phyloP scores from a whole-genome alignment of 2,888 invertebrate genomes.

The Andrena flavipes region DNA sequence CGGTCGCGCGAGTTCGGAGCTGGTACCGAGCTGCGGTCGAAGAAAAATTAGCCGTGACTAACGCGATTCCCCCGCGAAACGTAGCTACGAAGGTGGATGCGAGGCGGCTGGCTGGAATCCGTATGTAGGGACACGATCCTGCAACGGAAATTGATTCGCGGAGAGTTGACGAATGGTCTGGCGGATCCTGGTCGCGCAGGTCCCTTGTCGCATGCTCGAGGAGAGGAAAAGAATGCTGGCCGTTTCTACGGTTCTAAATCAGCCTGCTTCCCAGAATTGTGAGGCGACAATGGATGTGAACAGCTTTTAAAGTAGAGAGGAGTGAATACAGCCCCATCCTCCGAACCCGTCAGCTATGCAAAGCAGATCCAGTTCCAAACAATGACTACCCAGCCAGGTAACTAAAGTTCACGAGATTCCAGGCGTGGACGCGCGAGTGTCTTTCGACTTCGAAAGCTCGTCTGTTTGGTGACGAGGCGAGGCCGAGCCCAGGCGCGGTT shows the following conservation, averaged over 20 bases:
- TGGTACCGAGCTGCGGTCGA: slow-evolving; percentile 11
- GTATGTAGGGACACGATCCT: not conserved
- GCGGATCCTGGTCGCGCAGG: slow-evolving; percentile 3
- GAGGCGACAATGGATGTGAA: slow-evolving; percentile 10
- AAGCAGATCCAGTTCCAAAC: slow-evolving; percentile 16
- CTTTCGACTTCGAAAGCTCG: not conserved
- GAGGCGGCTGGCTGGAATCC: slow-evolving; percentile 7
- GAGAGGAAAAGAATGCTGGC: not conserved
- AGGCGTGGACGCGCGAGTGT: not conserved
- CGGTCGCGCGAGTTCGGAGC: slow-evolving; percentile 33
- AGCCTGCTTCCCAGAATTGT: slow-evolving; percentile 10
- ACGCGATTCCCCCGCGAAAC: slow-evolving; percentile 1
- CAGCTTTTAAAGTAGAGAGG: not conserved
- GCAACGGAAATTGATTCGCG: not conserved
- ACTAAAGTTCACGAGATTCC: not conserved
- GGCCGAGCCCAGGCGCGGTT: not conserved
- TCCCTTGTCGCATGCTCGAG: not conserved
- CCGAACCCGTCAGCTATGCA: not conserved
- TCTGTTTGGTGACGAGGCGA: not conserved
- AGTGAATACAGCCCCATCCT: not conserved
- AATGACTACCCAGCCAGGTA: not conserved
- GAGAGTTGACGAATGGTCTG: not conserved
- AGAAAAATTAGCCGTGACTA: slow-evolving; percentile 43
- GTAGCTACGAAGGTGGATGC: not conserved
- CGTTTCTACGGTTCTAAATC: not conserved